A percentile compares a stretch with the other conserved stretches of the same genome.
Conservation (phyloP, 2,797 vertebrate species). For the Varecia variegata region DNA sequence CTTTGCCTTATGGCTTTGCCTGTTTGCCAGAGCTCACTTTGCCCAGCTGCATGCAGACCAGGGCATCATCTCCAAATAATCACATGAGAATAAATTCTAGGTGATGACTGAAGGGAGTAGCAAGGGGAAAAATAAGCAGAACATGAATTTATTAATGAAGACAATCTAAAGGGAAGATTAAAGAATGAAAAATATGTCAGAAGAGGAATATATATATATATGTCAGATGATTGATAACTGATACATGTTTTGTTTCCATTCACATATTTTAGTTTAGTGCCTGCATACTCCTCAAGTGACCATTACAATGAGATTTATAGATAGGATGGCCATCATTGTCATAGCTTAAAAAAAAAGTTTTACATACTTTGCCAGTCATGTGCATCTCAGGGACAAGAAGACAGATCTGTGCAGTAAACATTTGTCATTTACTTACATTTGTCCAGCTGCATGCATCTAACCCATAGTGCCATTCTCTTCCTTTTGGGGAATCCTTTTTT, state of each 20-base stretch:
- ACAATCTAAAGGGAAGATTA: background rate
- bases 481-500: background rate
- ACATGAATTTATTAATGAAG: background rate
- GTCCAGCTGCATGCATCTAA: background rate
- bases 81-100: background rate
- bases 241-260: background rate
- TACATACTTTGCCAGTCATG: background rate
- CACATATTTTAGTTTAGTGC: background rate
- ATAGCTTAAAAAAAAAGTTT: background rate
- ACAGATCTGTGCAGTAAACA: background rate
- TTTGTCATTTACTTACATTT: background rate
- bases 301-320: background rate
- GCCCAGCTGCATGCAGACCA: background rate
- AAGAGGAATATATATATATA: background rate
- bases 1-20: background rate
- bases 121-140: background rate
- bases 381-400: background rate
- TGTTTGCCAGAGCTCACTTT: background rate
- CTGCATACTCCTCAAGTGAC: background rate
- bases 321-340: background rate
- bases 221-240: background rate
- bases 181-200: background rate
- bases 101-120: background rate
- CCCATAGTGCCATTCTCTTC: background rate
- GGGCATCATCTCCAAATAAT: background rate